Percentiles rank a stretch among this genome's conserved stretches.
Conservation (phyloP, 2,888 invertebrate species). For the Lasioglossum marginatum region DNA sequence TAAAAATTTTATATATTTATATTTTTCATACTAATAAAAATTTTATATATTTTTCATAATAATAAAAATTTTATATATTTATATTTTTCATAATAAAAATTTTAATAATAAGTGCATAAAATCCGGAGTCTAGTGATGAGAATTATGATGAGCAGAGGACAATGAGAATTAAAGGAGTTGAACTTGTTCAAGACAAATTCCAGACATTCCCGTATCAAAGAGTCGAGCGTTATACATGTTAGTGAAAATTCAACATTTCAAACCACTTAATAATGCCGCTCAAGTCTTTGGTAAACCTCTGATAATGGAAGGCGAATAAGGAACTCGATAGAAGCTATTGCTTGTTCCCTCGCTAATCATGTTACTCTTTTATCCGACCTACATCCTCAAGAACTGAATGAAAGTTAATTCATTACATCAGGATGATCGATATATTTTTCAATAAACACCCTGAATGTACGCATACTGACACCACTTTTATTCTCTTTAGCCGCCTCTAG, state of each 20-base stretch:
- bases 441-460: not conserved
- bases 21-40: no score
- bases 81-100: no score
- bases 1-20: no score
- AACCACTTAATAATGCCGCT: not conserved
- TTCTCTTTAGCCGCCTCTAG: not conserved
- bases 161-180: no score
- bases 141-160: no score
- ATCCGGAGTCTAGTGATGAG: no score
- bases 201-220: not conserved
- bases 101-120: no score
- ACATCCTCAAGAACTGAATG: not conserved
- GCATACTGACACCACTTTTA: not conserved
- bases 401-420: slow-evolving; percentile 2
- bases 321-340: slow-evolving; percentile 1
- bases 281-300: slow-evolving; percentile 20
- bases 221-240: not conserved
- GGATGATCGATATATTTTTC: slow-evolving; percentile 9
- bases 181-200: not conserved
- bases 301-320: slow-evolving; percentile 21
- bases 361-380: slow-evolving; percentile 5
- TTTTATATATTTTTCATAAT: no score
- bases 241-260: not conserved
- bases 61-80: no score
- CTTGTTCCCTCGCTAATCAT: slow-evolving; percentile 20